phyloP scores from a whole-genome alignment of 2,113 vertebrate genomes.

The Chionomys nivalis region DNA sequence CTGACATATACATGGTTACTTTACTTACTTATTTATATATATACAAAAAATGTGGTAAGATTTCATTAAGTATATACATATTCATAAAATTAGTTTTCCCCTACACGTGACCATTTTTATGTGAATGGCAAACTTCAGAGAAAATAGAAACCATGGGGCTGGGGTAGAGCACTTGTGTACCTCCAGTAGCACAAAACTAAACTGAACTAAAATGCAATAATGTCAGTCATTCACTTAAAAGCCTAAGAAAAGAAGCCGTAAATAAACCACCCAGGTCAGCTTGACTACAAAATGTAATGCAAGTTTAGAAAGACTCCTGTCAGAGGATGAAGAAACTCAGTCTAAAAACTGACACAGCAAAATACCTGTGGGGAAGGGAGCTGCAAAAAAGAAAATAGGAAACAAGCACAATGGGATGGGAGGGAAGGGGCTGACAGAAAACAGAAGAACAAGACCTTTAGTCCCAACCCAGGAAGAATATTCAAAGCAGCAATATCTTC shows the following conservation, averaged over 20 bases:
- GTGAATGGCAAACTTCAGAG: neutral
- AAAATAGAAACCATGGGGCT: neutral
- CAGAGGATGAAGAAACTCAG: neutral
- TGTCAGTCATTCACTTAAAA: neutral
- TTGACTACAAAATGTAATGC: neutral
- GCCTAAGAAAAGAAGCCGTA: neutral
- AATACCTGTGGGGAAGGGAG: neutral
- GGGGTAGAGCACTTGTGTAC: rapidly evolving
- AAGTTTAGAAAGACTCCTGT: neutral
- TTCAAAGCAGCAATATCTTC: neutral
- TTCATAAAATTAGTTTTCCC: neutral
- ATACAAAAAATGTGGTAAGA: neutral
- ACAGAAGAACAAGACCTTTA: neutral
- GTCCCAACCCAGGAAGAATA: neutral
- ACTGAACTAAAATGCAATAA: neutral
- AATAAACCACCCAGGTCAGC: neutral
- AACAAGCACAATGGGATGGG: neutral
- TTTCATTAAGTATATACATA: neutral
- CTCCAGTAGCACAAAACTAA: neutral
- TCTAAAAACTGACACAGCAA: neutral
- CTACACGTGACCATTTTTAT: neutral
- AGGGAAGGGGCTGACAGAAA: neutral
- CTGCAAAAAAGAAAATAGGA: constrained; percentile 17
- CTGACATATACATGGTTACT: constrained; percentile 1
- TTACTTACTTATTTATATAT: neutral